These are phyloP conservation scores for Erebia palarica DNA, from an alignment of 2,888 invertebrate species.

Conservation along the genomic window DNA sequence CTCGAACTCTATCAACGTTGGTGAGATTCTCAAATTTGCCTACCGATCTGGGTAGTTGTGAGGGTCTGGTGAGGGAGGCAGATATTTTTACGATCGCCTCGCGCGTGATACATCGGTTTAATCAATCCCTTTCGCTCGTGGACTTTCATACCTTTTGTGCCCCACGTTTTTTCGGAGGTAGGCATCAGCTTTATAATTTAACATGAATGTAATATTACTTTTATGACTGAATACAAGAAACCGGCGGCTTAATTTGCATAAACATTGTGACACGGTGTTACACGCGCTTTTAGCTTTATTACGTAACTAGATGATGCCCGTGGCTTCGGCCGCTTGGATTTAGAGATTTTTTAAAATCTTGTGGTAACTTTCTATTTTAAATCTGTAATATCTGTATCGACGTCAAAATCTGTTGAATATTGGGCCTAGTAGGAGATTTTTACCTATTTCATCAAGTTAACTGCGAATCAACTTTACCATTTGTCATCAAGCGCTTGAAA, in stretches of 20 bases:
- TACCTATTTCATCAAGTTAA: too few relatives aligned
- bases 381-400: too few relatives aligned
- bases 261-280: neutral
- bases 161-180: slow-evolving; percentile 9
- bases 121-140: slow-evolving; percentile 41
- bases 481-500: too few relatives aligned
- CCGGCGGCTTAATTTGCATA: neutral
- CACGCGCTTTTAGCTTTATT: neutral
- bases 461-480: too few relatives aligned
- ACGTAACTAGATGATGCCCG: neutral
- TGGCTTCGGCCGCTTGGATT: too few relatives aligned
- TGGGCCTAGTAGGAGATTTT: too few relatives aligned
- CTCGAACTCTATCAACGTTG: too few relatives aligned
- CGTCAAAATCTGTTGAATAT: too few relatives aligned
- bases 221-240: neutral
- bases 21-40: too few relatives aligned
- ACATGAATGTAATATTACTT: slow-evolving; percentile 6
- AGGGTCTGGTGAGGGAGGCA: slow-evolving; percentile 23
- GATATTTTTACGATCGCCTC: slow-evolving; percentile 37
- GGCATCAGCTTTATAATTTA: neutral
- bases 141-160: slow-evolving; percentile 29
- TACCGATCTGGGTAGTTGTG: slow-evolving; percentile 18
- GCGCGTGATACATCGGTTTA: slow-evolving; percentile 41
- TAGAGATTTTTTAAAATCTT: too few relatives aligned
- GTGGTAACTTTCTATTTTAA: too few relatives aligned